Evolutionary conservation across 2,113 vertebrate genomes (phyloP), one percentile per base, ranked within the genome.

Genomic region (Chroicocephalus ridibundus): DNA sequence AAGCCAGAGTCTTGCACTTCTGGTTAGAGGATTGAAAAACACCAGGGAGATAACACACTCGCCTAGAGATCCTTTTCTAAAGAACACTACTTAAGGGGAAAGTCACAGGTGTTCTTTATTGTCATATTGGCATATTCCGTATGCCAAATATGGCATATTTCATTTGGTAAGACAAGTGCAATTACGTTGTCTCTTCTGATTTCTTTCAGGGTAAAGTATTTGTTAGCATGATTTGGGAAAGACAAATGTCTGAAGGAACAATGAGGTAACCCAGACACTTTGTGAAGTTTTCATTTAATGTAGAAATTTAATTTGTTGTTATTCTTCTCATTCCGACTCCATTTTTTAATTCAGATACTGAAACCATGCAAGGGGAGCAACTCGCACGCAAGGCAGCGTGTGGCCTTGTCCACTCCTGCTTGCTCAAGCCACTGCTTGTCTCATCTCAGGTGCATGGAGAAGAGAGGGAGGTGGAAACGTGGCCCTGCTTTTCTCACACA

Each of bases 351-450:
- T 62, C 42, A 36, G 13, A 34, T 16, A 38, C 22, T 29, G 26
- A 77, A 78, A 81, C 11, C 5, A 20, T 66, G 8, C 25, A 58
- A 68, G 49, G 11, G 8, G 27, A 54, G 34, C 3, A 54, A 38
- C 18, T 54, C 0, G 0, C 0, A 3, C 32, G 6, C 9, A 6
- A 0, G 2, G 52, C 32, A 74, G n/a, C 0, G 0, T 16, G 14
- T 10, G 8, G 25, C 21, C 24, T 87, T 82, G 29, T 36, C 38
- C 4, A 2, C 10, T 75, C 3, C 27, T 46, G 16, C 26, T 87
- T 66, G 34, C 36, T 82, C 12, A 44, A 52, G 29, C 19, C 38
- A 36, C 31, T 29, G 13, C 8, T 78, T 32, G 26, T 36, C 36
- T 75, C 36, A 20, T 18, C 27, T 74, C 40, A 77, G 58, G 8